Evolutionary conservation across 2,797 vertebrate species (phyloP).

Genomic region (Craterocephalus amniculus): DNA sequence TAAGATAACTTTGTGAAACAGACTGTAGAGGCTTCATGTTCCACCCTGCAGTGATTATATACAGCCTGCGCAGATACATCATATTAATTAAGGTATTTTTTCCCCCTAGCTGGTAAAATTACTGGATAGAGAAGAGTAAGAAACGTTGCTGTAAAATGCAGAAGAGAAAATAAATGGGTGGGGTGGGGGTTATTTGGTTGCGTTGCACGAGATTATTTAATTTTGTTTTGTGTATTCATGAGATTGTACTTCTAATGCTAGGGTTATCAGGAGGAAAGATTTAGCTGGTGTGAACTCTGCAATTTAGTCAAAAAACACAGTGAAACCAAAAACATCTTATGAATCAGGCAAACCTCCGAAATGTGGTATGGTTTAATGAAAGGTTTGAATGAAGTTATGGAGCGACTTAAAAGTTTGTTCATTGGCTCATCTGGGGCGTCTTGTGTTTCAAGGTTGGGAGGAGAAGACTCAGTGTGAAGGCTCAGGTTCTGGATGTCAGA

Average conservation of each 20-base stretch:
- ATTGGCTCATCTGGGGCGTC: too few relatives aligned
- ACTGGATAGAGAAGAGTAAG: not conserved
- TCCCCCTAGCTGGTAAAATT: slow-evolving; percentile 3
- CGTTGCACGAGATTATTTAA: not conserved
- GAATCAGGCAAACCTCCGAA: too few relatives aligned
- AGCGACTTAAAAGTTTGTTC: slow-evolving; percentile 9
- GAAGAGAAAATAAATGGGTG: slow-evolving; percentile 13
- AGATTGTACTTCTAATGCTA: not conserved
- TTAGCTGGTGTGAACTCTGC: not conserved
- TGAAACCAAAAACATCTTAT: not conserved
- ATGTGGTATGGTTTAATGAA: too few relatives aligned
- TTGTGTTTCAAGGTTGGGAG: too few relatives aligned
- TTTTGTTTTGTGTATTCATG: slow-evolving; percentile 2
- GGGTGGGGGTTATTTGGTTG: not conserved
- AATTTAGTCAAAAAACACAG: not conserved
- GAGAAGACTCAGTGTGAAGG: too few relatives aligned
- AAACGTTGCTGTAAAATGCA: not conserved
- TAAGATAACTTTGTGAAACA: slow-evolving; percentile 12
- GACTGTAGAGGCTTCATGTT: slow-evolving; percentile 27
- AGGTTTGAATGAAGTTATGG: slow-evolving; percentile 16
- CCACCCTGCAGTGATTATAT: slow-evolving; percentile 5
- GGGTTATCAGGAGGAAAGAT: not conserved
- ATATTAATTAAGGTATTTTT: not conserved
- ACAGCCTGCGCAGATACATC: not conserved
- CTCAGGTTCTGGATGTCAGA: too few relatives aligned